These are phyloP conservation scores for Dasypus novemcinctus DNA, from an alignment of 2,113 vertebrate species.

Conservation along the genomic window DNA sequence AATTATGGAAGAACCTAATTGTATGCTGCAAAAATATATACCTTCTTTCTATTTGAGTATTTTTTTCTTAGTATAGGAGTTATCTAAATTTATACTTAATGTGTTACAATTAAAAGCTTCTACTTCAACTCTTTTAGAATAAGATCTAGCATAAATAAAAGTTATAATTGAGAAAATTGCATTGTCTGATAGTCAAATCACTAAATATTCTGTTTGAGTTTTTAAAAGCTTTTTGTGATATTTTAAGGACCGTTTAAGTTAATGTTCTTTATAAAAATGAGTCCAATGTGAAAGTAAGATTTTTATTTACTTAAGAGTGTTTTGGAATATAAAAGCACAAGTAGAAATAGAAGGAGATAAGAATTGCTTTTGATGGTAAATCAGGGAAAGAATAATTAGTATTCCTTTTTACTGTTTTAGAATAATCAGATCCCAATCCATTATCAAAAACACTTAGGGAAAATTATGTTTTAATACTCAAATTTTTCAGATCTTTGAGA, in stretches of 20 bases:
- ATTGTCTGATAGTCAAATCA: conserved; percentile 2
- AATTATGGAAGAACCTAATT: conserved; percentile 32
- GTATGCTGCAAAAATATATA: not conserved
- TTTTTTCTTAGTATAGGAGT: conserved; percentile 27
- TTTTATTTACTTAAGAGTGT: conserved; percentile 22
- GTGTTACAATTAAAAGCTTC: conserved; percentile 9
- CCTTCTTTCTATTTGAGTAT: not conserved
- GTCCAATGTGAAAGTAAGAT: not conserved
- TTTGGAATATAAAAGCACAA: conserved; percentile 35
- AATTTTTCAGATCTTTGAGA: conserved; percentile 2
- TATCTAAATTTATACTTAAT: conserved; percentile 14
- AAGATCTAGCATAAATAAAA: conserved; percentile 15
- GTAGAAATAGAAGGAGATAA: not conserved
- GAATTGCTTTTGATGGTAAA: conserved; percentile 28
- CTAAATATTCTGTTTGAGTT: conserved; percentile 28
- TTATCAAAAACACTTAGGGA: conserved; percentile 14
- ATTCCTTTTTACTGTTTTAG: conserved; percentile 23
- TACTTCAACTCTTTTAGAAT: conserved; percentile 19
- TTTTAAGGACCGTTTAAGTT: not conserved
- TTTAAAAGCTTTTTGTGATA: conserved; percentile 40
- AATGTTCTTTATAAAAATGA: conserved; percentile 10
- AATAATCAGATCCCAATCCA: not conserved
- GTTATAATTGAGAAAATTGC: not conserved
- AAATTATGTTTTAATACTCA: not conserved
- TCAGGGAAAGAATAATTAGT: not conserved